Base-by-base conservation (phyloP, 2,113 vertebrate species). In the Channa maculata region DNA sequence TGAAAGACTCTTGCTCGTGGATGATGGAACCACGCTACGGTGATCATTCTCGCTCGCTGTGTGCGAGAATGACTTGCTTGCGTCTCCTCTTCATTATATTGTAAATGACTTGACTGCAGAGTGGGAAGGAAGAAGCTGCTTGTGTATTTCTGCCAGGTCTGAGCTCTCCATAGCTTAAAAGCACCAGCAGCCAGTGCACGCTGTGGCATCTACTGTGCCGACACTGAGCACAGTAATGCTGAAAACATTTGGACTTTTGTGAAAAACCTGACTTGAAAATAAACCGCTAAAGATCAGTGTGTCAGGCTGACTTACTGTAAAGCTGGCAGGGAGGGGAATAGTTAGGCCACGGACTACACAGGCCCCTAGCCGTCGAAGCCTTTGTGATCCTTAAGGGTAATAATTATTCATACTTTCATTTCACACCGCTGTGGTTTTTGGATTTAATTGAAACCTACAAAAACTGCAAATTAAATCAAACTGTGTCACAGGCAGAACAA, bases 361-460 rank as follows among this genome's bases (percentile, higher is more conserved):
- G 58, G 49, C n/a, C 64, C 36, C 38, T 12, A 52, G 80, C 36
- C 54, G 50, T 5, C 2, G 48, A 64, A 70, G 53, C 38, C 39
- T 64, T 67, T 85, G 67, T 78, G 71, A 60, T 75, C 65, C 44
- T 24, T 65, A 69, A 70, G 46, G 73, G 71, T 69, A 46, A 79
- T 75, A 83, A 85, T 86, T 82, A 84, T 80, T 85, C 71, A 79
- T 55, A 11, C 15, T 57, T 79, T 75, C 45, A 79, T 84, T 70
- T 82, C 13, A 71, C 72, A 77, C 51, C 39, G 64, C 66, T 43
- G 1, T 52, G 65, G 24, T 59, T 85, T 24, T 76, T 39, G 4
- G 1, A 33, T 80, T 84, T 64, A 49, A 77, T 72, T 62, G 24
- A 68, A 84, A 86, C 49, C 33, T 54, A 13, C 52, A 50, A 65